Percentiles rank a stretch among this genome's conserved stretches.
These are phyloP conservation scores for Parauchenoglanis punctatus DNA, from an alignment of 2,797 vertebrate genomes.

Conservation along the genomic window DNA sequence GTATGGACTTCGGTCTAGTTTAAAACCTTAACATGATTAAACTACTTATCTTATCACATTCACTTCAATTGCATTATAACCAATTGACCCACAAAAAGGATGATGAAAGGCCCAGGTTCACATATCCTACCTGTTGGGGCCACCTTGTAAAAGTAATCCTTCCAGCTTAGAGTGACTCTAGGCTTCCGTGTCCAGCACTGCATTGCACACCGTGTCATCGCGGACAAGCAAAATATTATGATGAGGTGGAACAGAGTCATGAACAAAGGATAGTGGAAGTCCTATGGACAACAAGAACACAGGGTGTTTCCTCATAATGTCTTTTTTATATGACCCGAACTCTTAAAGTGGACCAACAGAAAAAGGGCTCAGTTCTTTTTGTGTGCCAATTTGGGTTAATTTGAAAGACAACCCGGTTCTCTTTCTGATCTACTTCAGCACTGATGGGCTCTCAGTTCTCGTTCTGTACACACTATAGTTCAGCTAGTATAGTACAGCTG, in stretches of 20 bases:
- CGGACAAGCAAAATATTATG: conserved; percentile 84
- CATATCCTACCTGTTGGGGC: conserved; percentile 83
- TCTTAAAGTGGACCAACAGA: too few relatives aligned
- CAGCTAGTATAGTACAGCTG: too few relatives aligned
- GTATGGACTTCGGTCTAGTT: conserved; percentile 57
- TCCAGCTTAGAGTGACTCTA: conserved; percentile 81
- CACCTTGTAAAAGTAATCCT: conserved; percentile 81
- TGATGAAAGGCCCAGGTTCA: not conserved
- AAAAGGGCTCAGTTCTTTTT: too few relatives aligned
- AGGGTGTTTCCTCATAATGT: not conserved
- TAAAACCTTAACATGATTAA: not conserved
- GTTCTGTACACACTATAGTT: too few relatives aligned
- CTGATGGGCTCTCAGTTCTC: too few relatives aligned
- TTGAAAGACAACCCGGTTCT: too few relatives aligned
- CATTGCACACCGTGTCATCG: conserved; percentile 73
- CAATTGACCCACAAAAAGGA: not conserved
- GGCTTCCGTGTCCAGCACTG: conserved; percentile 80
- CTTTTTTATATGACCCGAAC: too few relatives aligned
- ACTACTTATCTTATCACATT: conserved; percentile 16
- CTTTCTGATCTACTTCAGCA: too few relatives aligned
- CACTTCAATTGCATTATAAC: not conserved
- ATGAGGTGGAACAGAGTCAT: conserved; percentile 89
- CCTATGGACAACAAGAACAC: conserved; percentile 66
- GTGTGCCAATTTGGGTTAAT: too few relatives aligned
- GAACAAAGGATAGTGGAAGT: conserved; percentile 89